phyloP scores from a whole-genome alignment of 2,888 invertebrate genomes.

The Melipona bicolor region DNA sequence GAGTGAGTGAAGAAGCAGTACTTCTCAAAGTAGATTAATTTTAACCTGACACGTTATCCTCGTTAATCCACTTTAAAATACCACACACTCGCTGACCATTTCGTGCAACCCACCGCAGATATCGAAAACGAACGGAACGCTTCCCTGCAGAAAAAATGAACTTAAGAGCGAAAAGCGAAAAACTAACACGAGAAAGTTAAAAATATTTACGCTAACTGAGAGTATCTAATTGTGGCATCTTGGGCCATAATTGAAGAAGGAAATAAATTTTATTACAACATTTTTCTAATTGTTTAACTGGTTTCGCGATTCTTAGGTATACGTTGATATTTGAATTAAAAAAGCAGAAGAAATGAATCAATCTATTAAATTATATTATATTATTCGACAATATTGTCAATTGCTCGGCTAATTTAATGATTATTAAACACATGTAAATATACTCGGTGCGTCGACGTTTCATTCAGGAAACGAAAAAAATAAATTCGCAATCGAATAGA shows the following conservation, averaged over 20 bases:
- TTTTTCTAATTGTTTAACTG: too few species aligned
- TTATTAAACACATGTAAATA: not conserved
- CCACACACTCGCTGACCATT: not conserved
- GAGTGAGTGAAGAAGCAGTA: not conserved
- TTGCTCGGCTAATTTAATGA: slow-evolving; percentile 23
- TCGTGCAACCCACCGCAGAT: not conserved
- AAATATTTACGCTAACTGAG: not conserved
- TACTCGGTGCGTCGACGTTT: too few species aligned
- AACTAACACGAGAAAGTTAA: not conserved
- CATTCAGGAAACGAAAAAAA: too few species aligned
- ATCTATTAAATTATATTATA: not conserved
- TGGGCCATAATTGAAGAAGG: too few species aligned
- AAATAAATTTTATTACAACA: too few species aligned
- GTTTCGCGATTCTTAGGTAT: too few species aligned
- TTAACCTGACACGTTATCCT: not conserved
- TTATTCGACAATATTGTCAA: not conserved
- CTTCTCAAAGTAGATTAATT: not conserved
- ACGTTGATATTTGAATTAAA: not conserved
- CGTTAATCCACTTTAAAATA: not conserved
- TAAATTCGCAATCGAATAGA: too few species aligned
- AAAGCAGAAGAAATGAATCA: not conserved
- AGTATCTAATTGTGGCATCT: not conserved
- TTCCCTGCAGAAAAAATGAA: not conserved
- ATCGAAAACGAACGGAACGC: not conserved
- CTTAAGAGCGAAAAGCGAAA: not conserved